A percentile compares a stretch with the other conserved stretches of the same genome.
phyloP scores from a whole-genome alignment of 2,113 vertebrate genomes.

The Galeopterus variegatus region DNA sequence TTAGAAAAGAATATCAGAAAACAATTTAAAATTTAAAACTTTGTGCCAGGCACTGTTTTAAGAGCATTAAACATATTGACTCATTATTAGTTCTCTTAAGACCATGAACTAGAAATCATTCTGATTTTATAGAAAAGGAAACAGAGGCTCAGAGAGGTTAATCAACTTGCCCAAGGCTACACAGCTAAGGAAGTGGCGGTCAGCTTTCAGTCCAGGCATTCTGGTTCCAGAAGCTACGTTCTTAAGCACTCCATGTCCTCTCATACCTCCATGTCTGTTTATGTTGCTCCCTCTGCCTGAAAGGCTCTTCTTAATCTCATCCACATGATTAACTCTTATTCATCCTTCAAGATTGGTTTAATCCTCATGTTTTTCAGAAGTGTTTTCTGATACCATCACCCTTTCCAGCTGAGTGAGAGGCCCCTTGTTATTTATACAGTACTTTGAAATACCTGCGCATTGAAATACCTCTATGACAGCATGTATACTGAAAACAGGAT shows the following conservation, averaged over 20 bases:
- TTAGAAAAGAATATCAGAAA: constrained; percentile 50
- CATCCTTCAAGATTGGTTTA: constrained; percentile 29
- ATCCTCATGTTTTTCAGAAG: constrained; percentile 59
- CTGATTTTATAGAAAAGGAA: not conserved
- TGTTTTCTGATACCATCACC: constrained; percentile 27
- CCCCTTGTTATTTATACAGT: not conserved
- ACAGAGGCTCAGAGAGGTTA: not conserved
- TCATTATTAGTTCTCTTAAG: constrained; percentile 9
- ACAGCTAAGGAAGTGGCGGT: not conserved
- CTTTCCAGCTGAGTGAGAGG: not conserved
- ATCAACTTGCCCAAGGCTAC: not conserved
- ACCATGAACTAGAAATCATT: not conserved
- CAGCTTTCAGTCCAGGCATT: not conserved
- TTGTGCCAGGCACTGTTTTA: not conserved
- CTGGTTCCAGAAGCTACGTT: not conserved
- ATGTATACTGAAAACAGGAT: constrained; percentile 22
- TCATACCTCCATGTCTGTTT: not conserved
- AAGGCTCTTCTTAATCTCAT: constrained; percentile 55
- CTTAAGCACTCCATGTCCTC: not conserved
- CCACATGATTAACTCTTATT: not conserved
- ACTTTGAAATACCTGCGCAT: not conserved
- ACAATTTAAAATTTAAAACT: constrained; percentile 54
- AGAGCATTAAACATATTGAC: not conserved
- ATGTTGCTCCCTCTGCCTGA: not conserved
- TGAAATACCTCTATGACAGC: constrained; percentile 21